Percentiles rank a stretch among this genome's conserved stretches.
Conservation (phyloP, 2,797 vertebrate genomes). For the Oreortyx pictus region DNA sequence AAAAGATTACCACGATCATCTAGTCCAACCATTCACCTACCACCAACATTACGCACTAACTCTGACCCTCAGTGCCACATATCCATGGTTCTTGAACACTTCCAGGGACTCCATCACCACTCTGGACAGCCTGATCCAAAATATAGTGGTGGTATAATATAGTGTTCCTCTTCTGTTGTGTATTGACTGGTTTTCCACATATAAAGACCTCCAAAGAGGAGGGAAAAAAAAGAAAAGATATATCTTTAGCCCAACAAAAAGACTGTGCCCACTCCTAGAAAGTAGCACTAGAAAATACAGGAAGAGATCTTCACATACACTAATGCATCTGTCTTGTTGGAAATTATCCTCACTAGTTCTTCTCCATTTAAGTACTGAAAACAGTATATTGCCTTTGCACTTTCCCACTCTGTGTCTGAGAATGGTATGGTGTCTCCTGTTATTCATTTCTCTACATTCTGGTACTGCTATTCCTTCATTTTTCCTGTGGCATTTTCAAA, state of each 20-base stretch:
- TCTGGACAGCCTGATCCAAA: no score
- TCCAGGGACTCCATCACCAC: no score
- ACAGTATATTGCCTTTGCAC: neutral
- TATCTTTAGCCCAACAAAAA: rapidly evolving
- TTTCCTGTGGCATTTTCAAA: neutral
- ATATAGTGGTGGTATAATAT: no score
- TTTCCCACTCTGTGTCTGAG: neutral
- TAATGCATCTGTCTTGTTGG: neutral
- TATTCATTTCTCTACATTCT: neutral
- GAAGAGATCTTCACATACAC: neutral
- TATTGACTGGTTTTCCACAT: neutral
- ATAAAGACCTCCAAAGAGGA: neutral
- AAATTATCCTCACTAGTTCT: neutral
- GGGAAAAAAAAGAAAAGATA: neutral
- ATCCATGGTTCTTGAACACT: no score
- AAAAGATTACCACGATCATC: no score
- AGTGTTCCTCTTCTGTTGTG: neutral
- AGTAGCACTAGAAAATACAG: neutral
- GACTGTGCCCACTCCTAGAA: neutral
- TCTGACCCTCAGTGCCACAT: no score
- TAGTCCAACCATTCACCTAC: no score
- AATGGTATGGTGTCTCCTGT: neutral
- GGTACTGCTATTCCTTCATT: neutral
- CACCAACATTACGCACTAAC: no score
- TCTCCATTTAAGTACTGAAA: neutral